These are phyloP conservation scores for Torymus texanus DNA, from an alignment of 2,888 invertebrate genomes.

Conservation along the genomic window DNA sequence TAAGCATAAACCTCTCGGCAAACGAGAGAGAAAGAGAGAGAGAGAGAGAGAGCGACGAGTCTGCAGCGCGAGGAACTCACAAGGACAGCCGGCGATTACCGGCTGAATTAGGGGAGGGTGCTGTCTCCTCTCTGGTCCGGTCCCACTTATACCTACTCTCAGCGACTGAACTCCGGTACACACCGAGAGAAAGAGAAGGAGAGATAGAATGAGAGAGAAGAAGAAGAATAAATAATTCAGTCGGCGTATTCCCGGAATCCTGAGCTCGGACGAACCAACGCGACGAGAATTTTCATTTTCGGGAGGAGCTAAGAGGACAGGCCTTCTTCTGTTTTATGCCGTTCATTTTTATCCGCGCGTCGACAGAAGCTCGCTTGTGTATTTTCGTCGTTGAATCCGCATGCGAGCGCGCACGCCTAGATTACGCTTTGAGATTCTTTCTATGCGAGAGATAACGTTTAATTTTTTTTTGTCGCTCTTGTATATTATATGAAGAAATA, in stretches of 20 bases:
- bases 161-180: conserved; percentile 28
- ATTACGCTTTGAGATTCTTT: too few species aligned
- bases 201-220: conserved; percentile 52
- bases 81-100: conserved; percentile 59
- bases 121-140: conserved; percentile 41
- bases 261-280: conserved; percentile 25
- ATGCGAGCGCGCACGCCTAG: not conserved
- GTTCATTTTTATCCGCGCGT: conserved; percentile 12
- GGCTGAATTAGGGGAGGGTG: conserved; percentile 58
- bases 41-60: conserved; percentile 30
- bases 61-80: conserved; percentile 42
- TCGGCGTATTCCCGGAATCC: conserved; percentile 58
- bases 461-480: not conserved
- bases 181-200: conserved; percentile 39
- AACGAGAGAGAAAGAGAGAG: conserved; percentile 40
- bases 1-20: conserved; percentile 53
- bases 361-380: not conserved
- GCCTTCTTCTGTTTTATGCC: conserved; percentile 8
- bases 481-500: conserved; percentile 12
- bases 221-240: conserved; percentile 58
- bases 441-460: not conserved
- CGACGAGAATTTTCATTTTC: conserved; percentile 58
- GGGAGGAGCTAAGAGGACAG: conserved; percentile 47
- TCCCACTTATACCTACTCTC: conserved; percentile 46
- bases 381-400: conserved; percentile 19